Base-by-base conservation (phyloP, 2,888 invertebrate species). In the Eueremaeus valkanovi region DNA sequence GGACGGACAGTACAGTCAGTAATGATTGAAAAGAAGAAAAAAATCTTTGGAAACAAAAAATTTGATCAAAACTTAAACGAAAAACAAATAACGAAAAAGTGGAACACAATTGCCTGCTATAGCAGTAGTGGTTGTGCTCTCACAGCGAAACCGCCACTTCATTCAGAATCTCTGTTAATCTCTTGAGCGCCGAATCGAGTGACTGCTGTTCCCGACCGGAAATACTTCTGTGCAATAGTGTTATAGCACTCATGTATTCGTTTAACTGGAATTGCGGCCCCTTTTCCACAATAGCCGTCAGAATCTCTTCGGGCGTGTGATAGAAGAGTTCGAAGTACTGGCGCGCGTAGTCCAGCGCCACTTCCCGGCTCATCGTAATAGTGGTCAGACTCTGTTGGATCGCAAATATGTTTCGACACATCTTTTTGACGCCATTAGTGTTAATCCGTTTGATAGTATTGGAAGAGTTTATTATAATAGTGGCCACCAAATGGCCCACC, bases 301-400 rank as follows among this genome's bases (percentile, higher is more conserved):
- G 87, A 81, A 95, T 90, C 84, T 93, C 92, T 85, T 94, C 91
- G 0, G 92, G 92, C 29, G 89, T 87, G 81, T 89, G 87, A 79
- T 91, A 90, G 77, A 95, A 89, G 79, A 96, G 86, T 81, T 94
- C 92, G 82, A 92, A 92, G 85, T 93, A 96, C 79, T 90, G 89
- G 81, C 92, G 87, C 0, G 96, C 95, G 81, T 93, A 89, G 84
- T 95, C 95, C 80, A 97, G 86, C 24, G 92, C 92, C 18, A 91
- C 86, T 84, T 92, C 92, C 76, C 92, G 85, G 0, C 90, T 88
- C 85, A 90, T 89, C 1, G 92, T 92, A 76, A 93, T 91, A 31
- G 85, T 81, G 55, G 92, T 89, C n/a, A 93, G 83, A 6, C 91
- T 91, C 83, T 93, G 92, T 82, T 93, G 93, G 33, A 94, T 85